Evolutionary conservation across 2,797 vertebrate genomes (phyloP), one percentile per base, ranked within the genome.

Genomic region (Momotus momota): DNA sequence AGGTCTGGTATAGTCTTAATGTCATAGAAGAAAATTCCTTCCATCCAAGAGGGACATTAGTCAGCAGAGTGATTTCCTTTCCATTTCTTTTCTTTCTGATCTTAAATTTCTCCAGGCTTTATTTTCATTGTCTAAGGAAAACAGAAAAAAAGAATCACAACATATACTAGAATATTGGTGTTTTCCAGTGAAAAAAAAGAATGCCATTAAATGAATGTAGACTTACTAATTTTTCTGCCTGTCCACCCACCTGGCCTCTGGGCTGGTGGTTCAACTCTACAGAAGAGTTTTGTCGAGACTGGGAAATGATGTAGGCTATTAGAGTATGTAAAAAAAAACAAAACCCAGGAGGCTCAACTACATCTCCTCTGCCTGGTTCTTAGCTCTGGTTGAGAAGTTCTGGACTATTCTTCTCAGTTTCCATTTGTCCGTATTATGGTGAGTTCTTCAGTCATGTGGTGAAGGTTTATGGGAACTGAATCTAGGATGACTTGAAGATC

Each of bases 121-220:
- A 10, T 60, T 90, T 83, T 52, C 6, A 7, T 58, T 82, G 73
- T 52, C 29, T 86, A 13, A 27, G 19, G 13, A 23, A 60, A 88
- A 88, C 35, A 10, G 8, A 26, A 27, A 38, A 35, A 9, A 31
- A 40, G 29, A n/a, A 55, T 31, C 51, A 29, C 8, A 61, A 31
- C 0, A 0, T 62, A 5, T 58, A 13, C 8, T 2, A 2, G 38
- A 67, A 78, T 58, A 73, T 8, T 17, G 26, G 0, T 45, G 1
- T 0, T 70, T 52, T 71, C 14, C 10, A 57, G 25, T 27, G 29
- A 21, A 87, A 87, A 87, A 87, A 87, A 89, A 79, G 0, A 12
- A 48, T 5, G 4, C 0, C 25, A 25, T 55, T 73, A n/a, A 29
- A 16, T 38, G 14, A 71, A n/a, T 22, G 9, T 5, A 61, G 71